Base-by-base conservation (phyloP, 2,113 vertebrate species). In the Mirza zaza region DNA sequence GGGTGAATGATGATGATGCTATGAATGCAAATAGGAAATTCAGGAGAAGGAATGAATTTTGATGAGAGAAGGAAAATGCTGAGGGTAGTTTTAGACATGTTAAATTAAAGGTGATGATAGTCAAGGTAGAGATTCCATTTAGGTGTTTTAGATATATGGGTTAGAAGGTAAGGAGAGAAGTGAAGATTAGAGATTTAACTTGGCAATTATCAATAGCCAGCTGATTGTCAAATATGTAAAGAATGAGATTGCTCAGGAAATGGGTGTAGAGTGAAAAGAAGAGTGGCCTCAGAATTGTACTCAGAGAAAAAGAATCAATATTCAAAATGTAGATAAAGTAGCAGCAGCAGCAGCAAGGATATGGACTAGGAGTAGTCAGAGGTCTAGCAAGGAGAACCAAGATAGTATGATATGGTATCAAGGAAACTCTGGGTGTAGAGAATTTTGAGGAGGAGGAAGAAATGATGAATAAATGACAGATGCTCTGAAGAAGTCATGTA, bases 381-480 rank as follows among this genome's bases (percentile, higher is more conserved):
- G 32, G 45, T 67, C 65, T 80, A 79, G 50, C 11, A 82, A 63
- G 67, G 67, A 93, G 81, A 90, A 70, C 39, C 9, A 52, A 18
- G 59, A 36, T 61, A 63, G 32, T 87, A 42, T 55, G 48, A 1
- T 87, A n/a, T 48, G 36, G 0, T 82, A 45, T 80, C 6, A 36
- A 76, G n/a, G 81, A 70, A 93, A 90, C 11, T 1, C 15, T 87
- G 68, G 59, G 23, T 86, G 8, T 83, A 52, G 48, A 87, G 32
- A 90, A 77, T 90, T 76, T 95, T 90, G 39, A 80, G 27, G 81
- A 81, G 67, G 59, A 95, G 45, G 73, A 82, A 91, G 63, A 82
- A 91, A 82, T 96, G 65, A 80, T 87, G 59, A 92, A 65, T 86
- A 91, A 80, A 73, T 90, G 29, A 59, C n/a, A 90, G 75, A 81